Evolutionary conservation across 1,140 invertebrate genomes (phyloP), one percentile per base, ranked within the genome.

Genomic region (Drosophila oshimai): DNA sequence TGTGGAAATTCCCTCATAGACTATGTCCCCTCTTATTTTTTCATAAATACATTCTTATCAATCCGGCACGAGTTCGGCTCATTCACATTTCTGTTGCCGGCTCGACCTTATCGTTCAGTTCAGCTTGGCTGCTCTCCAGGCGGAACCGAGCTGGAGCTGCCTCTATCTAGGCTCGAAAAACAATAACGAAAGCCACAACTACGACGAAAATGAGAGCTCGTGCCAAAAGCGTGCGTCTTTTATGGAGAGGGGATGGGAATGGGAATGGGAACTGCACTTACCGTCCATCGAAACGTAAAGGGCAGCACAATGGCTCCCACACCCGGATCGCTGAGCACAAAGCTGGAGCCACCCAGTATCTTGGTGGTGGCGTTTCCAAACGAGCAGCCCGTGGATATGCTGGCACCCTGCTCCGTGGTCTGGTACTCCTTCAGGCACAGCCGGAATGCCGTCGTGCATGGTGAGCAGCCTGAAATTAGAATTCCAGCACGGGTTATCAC

Each of bases 371-470:
- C 94, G 92, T 97, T 96, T 75, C 97, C 97, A 92, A 97, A 98
- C 58, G 96, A 97, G 92, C 97, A 98, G 41, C 95, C 94, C 70
- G 96, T 96, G 39, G 90, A 79, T 74, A 91, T 74, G 71, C 89
- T 90, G 64, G 75, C 88, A 49, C 89, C 89, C 62, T 90, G 89
- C 54, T 93, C 94, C 71, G 95, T 94, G 72, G 95, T 96, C 92
- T 97, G 96, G 91, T 97, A 98, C 92, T 98, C 96, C 93, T 97
- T 98, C 74, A 98, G 94, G 92, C 97, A 98, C 73, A 98, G 93
- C 78, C 95, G 93, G 92, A 98, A 97, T 83, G 95, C 94, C 10
- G 97, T 97, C 89, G 94, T 94, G 92, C 97, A 98, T 41, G 93
- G 92, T 55, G 92, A 91, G 53, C 93, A 91, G 89, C 81, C 90